Evolutionary conservation across 2,888 invertebrate species (phyloP), one percentile per base, ranked within the genome.

Genomic region (Drymonia ruficornis): DNA sequence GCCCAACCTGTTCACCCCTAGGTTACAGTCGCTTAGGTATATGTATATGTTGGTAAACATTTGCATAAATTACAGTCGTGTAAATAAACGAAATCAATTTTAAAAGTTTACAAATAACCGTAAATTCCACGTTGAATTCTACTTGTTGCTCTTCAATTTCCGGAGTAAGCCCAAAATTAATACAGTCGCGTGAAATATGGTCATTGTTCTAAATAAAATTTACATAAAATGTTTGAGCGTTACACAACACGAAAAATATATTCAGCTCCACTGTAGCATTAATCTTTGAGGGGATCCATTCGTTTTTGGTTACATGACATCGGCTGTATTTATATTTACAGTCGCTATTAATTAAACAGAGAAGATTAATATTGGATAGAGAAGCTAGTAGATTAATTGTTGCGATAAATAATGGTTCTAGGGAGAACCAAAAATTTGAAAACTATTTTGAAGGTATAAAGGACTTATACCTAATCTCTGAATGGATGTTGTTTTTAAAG

Each of bases 331-430:
- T 76, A 74, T 76, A 76, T 81, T 77, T 78, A 80, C 72, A 70
- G 62, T 60, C 52, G 66, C 70, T 67, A 83, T 83, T 81, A 81
- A 82, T 84, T 80, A 76, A 64, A 69, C 31, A 19, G 61, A 61
- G 59, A 68, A 73, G 72, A 80, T 82, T 78, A 80, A 76, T 78
- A 72, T 54, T 55, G 57, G 56, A 51, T 55, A 50, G 36, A 64
- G 63, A 69, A 72, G 56, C 58, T 55, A 55, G 52, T 58, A 61
- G 67, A 75, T 76, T 73, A 74, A 74, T 79, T 72, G 66, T 64
- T 52, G 52, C 58, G 60, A 67, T 67, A 71, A 72, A 56, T 65
- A 64, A 63, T 56, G 67, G 55, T 59, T 67, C 61, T 23, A 55
- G 58, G 61, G 56, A 56, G 23, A 53, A 34, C 28, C 18, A 46